Base-by-base conservation (phyloP, 2,888 invertebrate species). In the Ochropacha duplaris region DNA sequence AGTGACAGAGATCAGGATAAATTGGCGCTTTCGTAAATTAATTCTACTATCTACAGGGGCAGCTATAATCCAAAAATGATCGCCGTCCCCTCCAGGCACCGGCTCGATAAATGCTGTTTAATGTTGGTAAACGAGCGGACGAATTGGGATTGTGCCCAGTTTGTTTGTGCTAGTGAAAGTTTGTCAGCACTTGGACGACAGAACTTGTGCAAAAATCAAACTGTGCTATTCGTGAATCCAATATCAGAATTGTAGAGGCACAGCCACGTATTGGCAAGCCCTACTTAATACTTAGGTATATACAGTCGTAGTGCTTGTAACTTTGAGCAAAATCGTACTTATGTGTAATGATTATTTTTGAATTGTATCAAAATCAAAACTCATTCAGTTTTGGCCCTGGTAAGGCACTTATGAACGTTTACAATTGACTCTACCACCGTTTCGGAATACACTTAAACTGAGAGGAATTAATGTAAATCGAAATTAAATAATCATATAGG, bases 31-130 rank as follows among this genome's bases (percentile, higher is more conserved):
- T 79, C 77, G 75, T 78, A 86, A 92, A 91, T 92, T 88, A 91
- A 92, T 92, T 87, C 90, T 84, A 84, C 81, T 88, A 87, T 89
- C 84, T 84, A 74, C 64, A 75, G 81, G 85, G 88, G 86, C 86
- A 82, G 89, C 76, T 79, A 86, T 92, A 91, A 92, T 92, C 90
- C 90, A 87, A 87, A 90, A 92, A 91, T 91, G 88, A 92, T 92
- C 84, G 87, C 75, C 82, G 84, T 86, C 86, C 87, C 88, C 84
- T 79, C 69, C 70, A 61, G 44, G 44, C 44, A 44, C 44, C 67
- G 58, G 70, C 77, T 70, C 83, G 85, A 86, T 90, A 90, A 91
- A 88, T 82, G 85, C 75, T 84, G 74, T 90, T 90, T 90, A 90
- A 91, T 90, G 84, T 79, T 78, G 71, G 83, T 83, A 86, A 90